These are phyloP conservation scores for Ganaspis brasiliensis DNA, from an alignment of 2,888 invertebrate genomes.

Conservation along the genomic window DNA sequence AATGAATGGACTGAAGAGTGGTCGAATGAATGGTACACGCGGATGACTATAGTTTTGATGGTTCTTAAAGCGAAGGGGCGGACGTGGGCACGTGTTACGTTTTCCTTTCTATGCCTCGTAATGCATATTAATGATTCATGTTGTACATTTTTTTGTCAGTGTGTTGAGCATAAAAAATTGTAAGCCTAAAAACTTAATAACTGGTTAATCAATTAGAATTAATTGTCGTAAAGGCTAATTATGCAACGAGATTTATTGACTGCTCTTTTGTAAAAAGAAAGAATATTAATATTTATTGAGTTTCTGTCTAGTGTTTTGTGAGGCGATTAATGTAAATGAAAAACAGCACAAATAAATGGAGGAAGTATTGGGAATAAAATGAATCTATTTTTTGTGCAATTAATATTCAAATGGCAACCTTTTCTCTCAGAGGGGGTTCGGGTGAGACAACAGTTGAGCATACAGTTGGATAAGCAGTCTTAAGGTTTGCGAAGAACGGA, in stretches of 20 bases:
- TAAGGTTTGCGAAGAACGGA: slow-evolving; percentile 62
- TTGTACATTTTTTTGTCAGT: background rate
- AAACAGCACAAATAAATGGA: background rate
- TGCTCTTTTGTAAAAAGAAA: too few species aligned
- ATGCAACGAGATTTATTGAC: too few species aligned
- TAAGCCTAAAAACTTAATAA: too few species aligned
- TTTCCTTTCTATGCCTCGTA: slow-evolving; percentile 49
- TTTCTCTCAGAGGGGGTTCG: slow-evolving; percentile 22
- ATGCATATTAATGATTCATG: background rate
- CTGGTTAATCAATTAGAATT: too few species aligned
- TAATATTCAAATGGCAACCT: slow-evolving; percentile 33
- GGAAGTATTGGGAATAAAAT: background rate
- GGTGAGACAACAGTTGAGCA: slow-evolving; percentile 27
- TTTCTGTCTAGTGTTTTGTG: too few species aligned
- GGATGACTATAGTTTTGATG: slow-evolving; percentile 69
- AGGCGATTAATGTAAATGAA: background rate
- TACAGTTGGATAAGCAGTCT: slow-evolving; percentile 52
- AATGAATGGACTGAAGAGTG: slow-evolving; percentile 70
- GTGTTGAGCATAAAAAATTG: background rate
- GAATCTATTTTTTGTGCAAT: slow-evolving; percentile 9
- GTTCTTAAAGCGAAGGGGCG: slow-evolving; percentile 73
- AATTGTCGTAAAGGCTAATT: too few species aligned
- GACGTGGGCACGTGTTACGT: slow-evolving; percentile 70
- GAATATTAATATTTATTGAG: too few species aligned
- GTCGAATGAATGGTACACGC: slow-evolving; percentile 64